phyloP scores from a whole-genome alignment of 2,113 vertebrate genomes.

The Grallaria varia region DNA sequence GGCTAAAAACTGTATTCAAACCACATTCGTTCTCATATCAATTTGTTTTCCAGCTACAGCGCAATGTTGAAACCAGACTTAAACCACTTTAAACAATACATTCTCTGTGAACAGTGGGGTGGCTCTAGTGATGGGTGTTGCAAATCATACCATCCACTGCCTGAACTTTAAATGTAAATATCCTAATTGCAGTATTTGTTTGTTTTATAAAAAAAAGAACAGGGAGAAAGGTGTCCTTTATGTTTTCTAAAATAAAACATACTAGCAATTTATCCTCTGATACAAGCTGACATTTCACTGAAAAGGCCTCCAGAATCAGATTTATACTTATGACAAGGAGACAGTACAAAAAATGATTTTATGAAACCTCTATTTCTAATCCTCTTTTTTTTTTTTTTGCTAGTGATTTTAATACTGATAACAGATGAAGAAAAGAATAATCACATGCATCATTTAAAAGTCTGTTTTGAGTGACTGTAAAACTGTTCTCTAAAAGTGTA shows the following conservation, averaged over 20 bases:
- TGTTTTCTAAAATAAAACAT: not conserved
- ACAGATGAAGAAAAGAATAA: not conserved
- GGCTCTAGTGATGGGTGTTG: not conserved
- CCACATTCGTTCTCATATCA: not conserved
- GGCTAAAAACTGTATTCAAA: not conserved
- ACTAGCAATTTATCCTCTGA: not conserved
- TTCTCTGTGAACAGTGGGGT: not conserved
- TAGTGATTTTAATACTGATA: not conserved
- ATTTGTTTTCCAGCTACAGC: not conserved
- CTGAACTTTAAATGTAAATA: not conserved
- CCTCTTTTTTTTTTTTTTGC: not conserved
- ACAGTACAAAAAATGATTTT: not conserved
- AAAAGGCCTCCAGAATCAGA: not conserved
- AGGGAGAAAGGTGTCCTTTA: not conserved
- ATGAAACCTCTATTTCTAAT: not conserved
- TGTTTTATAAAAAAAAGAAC: not conserved
- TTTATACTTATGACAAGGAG: not conserved
- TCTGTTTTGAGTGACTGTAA: not conserved
- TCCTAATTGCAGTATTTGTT: not conserved
- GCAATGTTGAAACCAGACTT: not conserved
- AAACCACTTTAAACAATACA: not conserved
- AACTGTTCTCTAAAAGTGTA: not conserved
- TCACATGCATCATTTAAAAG: not conserved
- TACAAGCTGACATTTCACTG: not conserved
- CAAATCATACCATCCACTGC: not conserved